These are phyloP conservation scores for Plecturocebus donacophilus DNA, from an alignment of 2,113 vertebrate species.

Conservation along the genomic window DNA sequence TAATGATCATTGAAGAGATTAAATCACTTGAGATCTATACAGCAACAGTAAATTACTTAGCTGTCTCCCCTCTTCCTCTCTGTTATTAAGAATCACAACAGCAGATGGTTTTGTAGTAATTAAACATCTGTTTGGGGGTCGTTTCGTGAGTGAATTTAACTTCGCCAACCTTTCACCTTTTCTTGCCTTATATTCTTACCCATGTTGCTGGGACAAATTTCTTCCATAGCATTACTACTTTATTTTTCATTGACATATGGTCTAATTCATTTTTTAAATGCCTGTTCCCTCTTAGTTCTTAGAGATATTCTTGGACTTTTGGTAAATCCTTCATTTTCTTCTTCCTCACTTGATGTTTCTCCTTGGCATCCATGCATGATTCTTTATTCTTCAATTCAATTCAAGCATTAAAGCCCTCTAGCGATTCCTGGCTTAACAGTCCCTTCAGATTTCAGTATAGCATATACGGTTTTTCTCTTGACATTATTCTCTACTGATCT, in stretches of 20 bases:
- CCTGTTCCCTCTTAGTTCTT: neutral
- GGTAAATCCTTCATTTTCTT: slow-evolving; percentile 55
- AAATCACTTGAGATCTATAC: neutral
- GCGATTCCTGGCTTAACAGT: slow-evolving; percentile 14
- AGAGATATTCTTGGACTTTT: slow-evolving; percentile 52
- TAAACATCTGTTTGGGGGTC: neutral
- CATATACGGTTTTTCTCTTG: slow-evolving; percentile 38
- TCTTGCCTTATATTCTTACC: neutral
- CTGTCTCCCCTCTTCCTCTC: neutral
- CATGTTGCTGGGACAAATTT: neutral
- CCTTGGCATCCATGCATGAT: slow-evolving; percentile 29
- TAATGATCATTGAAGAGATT: neutral
- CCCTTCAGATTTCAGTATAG: slow-evolving; percentile 33
- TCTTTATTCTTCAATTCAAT: slow-evolving; percentile 47
- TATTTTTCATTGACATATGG: neutral
- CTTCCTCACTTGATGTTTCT: slow-evolving; percentile 57
- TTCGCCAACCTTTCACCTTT: neutral
- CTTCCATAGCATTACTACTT: neutral
- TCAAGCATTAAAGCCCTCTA: slow-evolving; percentile 30
- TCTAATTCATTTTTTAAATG: slow-evolving; percentile 47
- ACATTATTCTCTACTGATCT: slow-evolving; percentile 39
- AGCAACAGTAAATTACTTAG: slow-evolving; percentile 3
- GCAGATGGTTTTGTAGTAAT: neutral
- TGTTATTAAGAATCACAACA: neutral
- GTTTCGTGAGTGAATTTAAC: neutral